Percentiles rank a stretch among this genome's conserved stretches.
These are phyloP conservation scores for Lymantria dispar DNA, from an alignment of 2,888 invertebrate genomes.

Conservation along the genomic window DNA sequence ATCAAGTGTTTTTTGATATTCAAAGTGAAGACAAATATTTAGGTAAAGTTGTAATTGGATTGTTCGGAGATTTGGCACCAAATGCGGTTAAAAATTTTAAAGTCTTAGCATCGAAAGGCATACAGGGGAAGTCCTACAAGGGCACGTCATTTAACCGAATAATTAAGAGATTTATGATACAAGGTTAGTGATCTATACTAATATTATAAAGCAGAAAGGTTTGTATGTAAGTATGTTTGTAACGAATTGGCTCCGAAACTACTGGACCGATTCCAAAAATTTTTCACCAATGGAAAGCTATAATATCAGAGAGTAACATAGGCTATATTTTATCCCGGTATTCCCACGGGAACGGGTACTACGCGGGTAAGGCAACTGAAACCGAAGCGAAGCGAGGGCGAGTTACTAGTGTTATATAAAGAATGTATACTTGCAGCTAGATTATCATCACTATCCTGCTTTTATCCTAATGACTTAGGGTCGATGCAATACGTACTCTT, in stretches of 20 bases:
- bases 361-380: no score
- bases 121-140: constrained; percentile 89
- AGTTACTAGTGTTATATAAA: background rate
- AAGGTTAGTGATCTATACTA: constrained; percentile 83
- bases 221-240: background rate
- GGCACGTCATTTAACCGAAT: constrained; percentile 92
- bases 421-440: no score
- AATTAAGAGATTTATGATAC: constrained; percentile 94
- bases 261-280: no score
- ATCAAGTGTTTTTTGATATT: constrained; percentile 92
- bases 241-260: no score
- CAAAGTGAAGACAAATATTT: constrained; percentile 86
- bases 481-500: no score
- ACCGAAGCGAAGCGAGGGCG: no score
- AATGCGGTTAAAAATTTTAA: constrained; percentile 94
- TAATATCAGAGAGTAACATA: no score
- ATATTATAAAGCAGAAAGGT: background rate
- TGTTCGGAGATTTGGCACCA: constrained; percentile 94
- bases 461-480: no score
- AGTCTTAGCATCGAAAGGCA: constrained; percentile 88
- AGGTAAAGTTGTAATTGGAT: constrained; percentile 91
- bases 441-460: no score
- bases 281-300: no score
- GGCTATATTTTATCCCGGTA: no score
- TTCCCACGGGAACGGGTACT: no score